phyloP scores from a whole-genome alignment of 1,140 invertebrate genomes.

The Melipona quadrifasciata region DNA sequence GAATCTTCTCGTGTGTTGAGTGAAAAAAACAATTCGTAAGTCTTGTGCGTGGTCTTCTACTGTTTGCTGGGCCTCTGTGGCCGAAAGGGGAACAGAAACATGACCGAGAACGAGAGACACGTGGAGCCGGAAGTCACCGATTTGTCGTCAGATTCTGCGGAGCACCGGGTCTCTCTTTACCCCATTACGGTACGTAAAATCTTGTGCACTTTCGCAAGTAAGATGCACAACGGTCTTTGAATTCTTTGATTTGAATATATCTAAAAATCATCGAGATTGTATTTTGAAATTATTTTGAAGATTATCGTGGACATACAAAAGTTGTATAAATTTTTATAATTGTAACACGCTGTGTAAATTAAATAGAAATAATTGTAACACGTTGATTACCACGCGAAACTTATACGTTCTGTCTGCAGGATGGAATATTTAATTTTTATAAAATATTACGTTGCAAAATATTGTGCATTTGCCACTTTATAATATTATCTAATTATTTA shows the following conservation, averaged over 20 bases:
- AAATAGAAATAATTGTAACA: too few species aligned
- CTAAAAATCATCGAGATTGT: not conserved
- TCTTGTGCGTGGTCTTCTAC: slow-evolving; percentile 66
- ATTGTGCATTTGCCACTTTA: too few species aligned
- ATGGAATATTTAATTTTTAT: too few species aligned
- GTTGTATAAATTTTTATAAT: too few species aligned
- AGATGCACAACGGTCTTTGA: not conserved
- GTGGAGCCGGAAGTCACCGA: slow-evolving; percentile 35
- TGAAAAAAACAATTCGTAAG: not conserved
- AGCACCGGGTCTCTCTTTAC: slow-evolving; percentile 37
- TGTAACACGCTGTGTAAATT: too few species aligned
- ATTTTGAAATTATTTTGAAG: too few species aligned
- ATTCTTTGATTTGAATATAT: not conserved
- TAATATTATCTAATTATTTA: too few species aligned
- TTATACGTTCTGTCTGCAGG: too few species aligned
- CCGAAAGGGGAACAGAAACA: slow-evolving; percentile 42
- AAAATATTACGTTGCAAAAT: too few species aligned
- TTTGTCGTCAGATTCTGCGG: not conserved
- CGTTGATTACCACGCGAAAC: too few species aligned
- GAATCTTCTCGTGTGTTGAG: not conserved
- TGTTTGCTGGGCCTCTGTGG: slow-evolving; percentile 63
- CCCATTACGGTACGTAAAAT: slow-evolving; percentile 40
- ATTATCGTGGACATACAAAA: not conserved
- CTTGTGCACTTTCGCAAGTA: too few species aligned
- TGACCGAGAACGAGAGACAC: slow-evolving; percentile 58